Percentiles rank a stretch among this genome's conserved stretches.
Evolutionary conservation across 2,113 vertebrate species (phyloP).

Genomic region (Corydoras maculifer): DNA sequence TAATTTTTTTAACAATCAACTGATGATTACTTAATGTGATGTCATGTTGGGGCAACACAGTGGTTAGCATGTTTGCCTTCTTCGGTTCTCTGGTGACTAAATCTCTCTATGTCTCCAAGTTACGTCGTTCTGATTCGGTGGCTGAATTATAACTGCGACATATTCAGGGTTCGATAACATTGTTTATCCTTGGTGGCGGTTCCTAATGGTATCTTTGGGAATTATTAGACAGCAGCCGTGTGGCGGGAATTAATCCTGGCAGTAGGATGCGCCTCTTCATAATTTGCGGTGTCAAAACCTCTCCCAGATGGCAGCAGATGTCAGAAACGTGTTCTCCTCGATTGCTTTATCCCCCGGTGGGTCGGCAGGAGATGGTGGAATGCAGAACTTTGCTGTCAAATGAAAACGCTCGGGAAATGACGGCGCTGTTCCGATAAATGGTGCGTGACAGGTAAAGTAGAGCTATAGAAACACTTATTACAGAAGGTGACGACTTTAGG

Average conservation of each 20-base stretch:
- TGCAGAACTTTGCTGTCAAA: neutral
- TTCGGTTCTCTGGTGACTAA: too few relatives aligned
- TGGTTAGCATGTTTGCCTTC: too few relatives aligned
- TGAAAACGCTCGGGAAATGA: neutral
- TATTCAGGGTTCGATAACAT: too few relatives aligned
- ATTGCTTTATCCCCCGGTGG: neutral
- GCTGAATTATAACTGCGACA: too few relatives aligned
- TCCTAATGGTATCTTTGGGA: neutral
- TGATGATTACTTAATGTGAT: too few relatives aligned
- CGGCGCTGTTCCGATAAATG: neutral
- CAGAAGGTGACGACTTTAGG: neutral
- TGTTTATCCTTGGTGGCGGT: neutral
- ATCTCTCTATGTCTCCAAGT: too few relatives aligned
- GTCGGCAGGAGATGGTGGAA: neutral
- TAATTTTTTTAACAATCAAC: too few relatives aligned
- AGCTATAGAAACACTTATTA: neutral
- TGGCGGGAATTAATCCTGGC: neutral
- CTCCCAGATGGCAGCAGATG: neutral
- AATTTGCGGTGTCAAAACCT: neutral
- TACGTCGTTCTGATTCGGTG: too few relatives aligned
- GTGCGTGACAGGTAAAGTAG: neutral
- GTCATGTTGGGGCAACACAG: too few relatives aligned
- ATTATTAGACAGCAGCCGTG: neutral
- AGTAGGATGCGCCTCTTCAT: neutral
- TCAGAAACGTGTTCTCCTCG: neutral